Evolutionary conservation across 1,140 invertebrate genomes (phyloP).

Genomic region (Drosophila leontia): DNA sequence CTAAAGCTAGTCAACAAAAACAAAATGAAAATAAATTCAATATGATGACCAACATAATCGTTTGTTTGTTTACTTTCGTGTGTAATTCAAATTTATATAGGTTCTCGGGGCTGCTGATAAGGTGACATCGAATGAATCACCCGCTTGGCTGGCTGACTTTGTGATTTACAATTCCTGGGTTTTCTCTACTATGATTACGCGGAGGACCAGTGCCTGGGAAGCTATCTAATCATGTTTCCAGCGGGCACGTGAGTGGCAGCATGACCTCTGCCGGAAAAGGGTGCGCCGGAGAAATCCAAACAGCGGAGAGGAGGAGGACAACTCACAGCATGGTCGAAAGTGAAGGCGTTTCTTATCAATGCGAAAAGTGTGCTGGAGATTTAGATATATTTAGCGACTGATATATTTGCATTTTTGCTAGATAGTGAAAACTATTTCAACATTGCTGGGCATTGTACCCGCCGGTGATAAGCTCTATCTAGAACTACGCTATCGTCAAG

Average conservation of each 20-base stretch:
- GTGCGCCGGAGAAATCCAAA: conserved; percentile 3
- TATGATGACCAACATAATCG: conserved; percentile 30
- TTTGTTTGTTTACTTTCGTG: conserved; percentile 17
- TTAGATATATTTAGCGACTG: conserved; percentile 10
- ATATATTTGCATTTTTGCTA: neutral
- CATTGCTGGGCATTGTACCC: neutral
- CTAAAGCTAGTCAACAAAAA: conserved; percentile 30
- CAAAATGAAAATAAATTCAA: conserved; percentile 5
- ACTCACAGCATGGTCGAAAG: neutral
- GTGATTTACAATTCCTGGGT: conserved; percentile 31
- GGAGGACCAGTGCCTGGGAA: neutral
- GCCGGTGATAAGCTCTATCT: neutral
- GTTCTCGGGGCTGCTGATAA: conserved; percentile 22
- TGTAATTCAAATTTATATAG: conserved; percentile 16
- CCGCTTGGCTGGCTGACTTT: neutral
- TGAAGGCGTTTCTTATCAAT: conserved; percentile 10
- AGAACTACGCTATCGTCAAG: conserved; percentile 7
- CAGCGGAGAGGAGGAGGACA: neutral
- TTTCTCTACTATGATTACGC: conserved; percentile 4
- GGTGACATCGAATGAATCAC: conserved; percentile 29
- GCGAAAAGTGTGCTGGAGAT: conserved; percentile 13
- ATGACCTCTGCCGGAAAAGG: neutral
- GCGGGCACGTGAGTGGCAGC: conserved; percentile 3
- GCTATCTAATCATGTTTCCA: conserved; percentile 38
- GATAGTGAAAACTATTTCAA: neutral